Base-by-base conservation (phyloP, 2,113 vertebrate genomes). In the Panthera leo region DNA sequence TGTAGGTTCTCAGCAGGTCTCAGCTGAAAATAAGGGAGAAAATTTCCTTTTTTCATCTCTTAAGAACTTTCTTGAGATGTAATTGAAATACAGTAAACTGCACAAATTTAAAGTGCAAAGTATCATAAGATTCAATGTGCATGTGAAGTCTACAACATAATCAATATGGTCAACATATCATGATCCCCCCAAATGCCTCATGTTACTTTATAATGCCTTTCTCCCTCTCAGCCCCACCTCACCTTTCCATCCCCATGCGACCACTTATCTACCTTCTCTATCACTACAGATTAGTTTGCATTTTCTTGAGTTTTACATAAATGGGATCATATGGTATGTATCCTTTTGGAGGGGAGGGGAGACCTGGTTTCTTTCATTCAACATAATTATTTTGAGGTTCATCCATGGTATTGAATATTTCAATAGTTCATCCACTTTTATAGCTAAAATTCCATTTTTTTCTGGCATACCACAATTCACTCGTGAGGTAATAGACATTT, bases 201-300 rank as follows among this genome's bases (percentile, higher is more conserved):
- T 48, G 3, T 2, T 3, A 19, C 7, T 51, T 48, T 42, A 1
- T 6, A 55, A 73, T 70, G 1, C 13, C 6, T 51, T 48, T 6
- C 15, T 71, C 31, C 7, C 3, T 58, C 0, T 42, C 31, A 16
- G 19, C 8, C 3, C 15, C 5, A 16, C 3, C 2, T 16, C 5
- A n/a, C 19, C 23, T 1, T 42, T 53, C 31, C 25, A 78, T 67
- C 2, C 10, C 0, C 8, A 65, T n/a, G 11, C 2, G 34, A 7
- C 0, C 4, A 48, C 11, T n/a, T 16, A 79, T 34, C 1, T 68
- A 9, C 11, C 27, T 5, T 42, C 67, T 82, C 34, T 14, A 31
- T 63, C 25, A 68, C 5, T 34, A 9, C 5, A 65, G 36, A 61
- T 48, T 61, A 55, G 9, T 75, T 45, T 82, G 5, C 18, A 63